phyloP scores from a whole-genome alignment of 2,797 vertebrate species.

The Microchirus variegatus region DNA sequence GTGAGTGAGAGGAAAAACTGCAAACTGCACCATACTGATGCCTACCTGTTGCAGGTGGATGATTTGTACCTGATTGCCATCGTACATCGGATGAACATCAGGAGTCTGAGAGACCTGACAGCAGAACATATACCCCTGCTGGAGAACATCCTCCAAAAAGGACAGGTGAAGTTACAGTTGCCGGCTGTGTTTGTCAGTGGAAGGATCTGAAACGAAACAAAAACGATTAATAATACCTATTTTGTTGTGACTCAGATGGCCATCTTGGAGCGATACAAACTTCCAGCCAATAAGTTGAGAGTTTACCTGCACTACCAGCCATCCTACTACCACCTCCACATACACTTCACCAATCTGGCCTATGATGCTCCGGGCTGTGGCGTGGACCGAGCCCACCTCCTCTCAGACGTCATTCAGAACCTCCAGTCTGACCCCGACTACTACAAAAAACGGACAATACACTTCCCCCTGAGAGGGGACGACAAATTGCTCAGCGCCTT shows the following conservation, averaged over 20 bases:
- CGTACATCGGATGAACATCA: conserved; percentile 78
- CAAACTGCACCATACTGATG: background rate
- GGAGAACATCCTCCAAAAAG: conserved; percentile 85
- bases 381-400: conserved; percentile 92
- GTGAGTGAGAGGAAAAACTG: no score
- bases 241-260: conserved; percentile 78
- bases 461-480: conserved; percentile 84
- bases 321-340: conserved; percentile 94
- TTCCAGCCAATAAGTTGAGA: conserved; percentile 80
- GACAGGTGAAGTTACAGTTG: conserved; percentile 80
- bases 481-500: conserved; percentile 84
- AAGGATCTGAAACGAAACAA: background rate
- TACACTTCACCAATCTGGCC: conserved; percentile 91
- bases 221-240: background rate
- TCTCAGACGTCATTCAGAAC: conserved; percentile 90
- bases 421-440: conserved; percentile 77
- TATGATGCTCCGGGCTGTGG: conserved; percentile 87
- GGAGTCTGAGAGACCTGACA: conserved; percentile 88
- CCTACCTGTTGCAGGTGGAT: conserved; percentile 80
- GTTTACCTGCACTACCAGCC: conserved; percentile 96
- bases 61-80: conserved; percentile 95
- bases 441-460: conserved; percentile 85
- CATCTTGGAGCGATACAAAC: conserved; percentile 77
- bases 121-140: conserved; percentile 88
- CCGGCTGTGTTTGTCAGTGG: no score